These are phyloP conservation scores for Lysandra coridon DNA, from an alignment of 2,888 invertebrate genomes.

Conservation along the genomic window DNA sequence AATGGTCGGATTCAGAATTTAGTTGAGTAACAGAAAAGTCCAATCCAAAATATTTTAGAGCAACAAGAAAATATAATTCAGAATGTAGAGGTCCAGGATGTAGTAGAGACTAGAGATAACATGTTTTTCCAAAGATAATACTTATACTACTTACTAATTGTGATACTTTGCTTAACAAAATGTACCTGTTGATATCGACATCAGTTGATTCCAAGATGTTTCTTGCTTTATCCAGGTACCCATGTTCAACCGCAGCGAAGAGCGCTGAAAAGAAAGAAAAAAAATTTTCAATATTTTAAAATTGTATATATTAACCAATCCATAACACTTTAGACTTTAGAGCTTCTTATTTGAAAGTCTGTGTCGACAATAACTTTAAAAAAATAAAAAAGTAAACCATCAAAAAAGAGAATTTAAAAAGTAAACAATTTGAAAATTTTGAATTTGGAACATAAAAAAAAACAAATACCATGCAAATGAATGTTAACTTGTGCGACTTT, in stretches of 20 bases:
- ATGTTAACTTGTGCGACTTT: slow-evolving; percentile 89
- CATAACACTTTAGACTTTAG: background rate
- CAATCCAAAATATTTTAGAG: no score
- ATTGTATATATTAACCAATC: slow-evolving; percentile 26
- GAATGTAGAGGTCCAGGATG: no score
- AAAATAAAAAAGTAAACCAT: slow-evolving; percentile 24
- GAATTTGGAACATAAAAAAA: slow-evolving; percentile 35
- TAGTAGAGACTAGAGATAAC: no score
- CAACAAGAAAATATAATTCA: no score
- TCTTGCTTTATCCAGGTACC: slow-evolving; percentile 94
- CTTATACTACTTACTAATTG: no score
- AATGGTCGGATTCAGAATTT: no score
- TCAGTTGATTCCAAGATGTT: slow-evolving; percentile 95
- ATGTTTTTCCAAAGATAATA: no score
- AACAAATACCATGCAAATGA: slow-evolving; percentile 88
- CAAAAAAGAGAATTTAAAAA: background rate
- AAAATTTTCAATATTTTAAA: slow-evolving; percentile 28
- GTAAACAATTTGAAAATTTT: background rate
- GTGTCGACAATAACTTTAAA: slow-evolving; percentile 31
- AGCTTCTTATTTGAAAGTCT: background rate
- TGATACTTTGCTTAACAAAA: no score
- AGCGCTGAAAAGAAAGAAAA: slow-evolving; percentile 84
- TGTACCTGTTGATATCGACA: slow-evolving; percentile 95
- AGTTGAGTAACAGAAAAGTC: no score
- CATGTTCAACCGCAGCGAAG: slow-evolving; percentile 97